Percentiles rank a stretch among this genome's conserved stretches.
phyloP scores from a whole-genome alignment of 2,888 invertebrate species.

The Synergus itoensis region DNA sequence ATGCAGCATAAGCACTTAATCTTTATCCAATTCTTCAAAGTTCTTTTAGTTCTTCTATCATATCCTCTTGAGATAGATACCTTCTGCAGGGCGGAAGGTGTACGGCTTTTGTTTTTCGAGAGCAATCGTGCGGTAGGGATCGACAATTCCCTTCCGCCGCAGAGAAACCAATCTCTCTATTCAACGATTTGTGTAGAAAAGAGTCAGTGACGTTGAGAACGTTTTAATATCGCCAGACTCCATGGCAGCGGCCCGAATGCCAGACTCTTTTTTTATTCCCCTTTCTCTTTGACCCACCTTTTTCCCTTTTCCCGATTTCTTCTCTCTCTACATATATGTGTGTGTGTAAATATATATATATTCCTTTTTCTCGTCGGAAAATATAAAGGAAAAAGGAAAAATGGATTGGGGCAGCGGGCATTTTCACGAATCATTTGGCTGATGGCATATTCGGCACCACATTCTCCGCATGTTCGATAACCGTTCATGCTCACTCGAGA shows the following conservation, averaged over 20 bases:
- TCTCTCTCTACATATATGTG: background rate
- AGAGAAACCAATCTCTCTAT: conserved; percentile 60
- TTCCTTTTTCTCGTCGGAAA: conserved; percentile 24
- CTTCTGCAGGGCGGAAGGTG: conserved; percentile 40
- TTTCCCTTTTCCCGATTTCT: background rate
- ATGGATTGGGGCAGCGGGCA: conserved; percentile 64
- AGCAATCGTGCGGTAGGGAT: conserved; percentile 56
- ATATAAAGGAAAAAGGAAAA: conserved; percentile 51
- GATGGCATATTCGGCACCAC: conserved; percentile 69
- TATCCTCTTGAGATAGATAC: conserved; percentile 26
- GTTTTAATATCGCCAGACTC: conserved; percentile 63
- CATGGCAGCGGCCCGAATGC: conserved; percentile 46
- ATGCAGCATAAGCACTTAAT: background rate
- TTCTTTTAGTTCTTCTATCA: conserved; percentile 12
- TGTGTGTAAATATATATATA: background rate
- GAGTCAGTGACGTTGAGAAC: conserved; percentile 52
- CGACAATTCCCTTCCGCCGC: conserved; percentile 55
- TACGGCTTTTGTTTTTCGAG: conserved; percentile 51
- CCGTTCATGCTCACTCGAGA: conserved; percentile 42
- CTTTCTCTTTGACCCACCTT: background rate
- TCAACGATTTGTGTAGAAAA: conserved; percentile 49
- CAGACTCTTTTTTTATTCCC: too few relatives aligned
- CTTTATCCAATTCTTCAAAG: background rate
- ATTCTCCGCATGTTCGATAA: conserved; percentile 70
- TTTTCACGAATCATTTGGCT: conserved; percentile 73